Percentiles rank a stretch among this genome's conserved stretches.
Conservation (phyloP, 2,797 vertebrate genomes). For the Gymnothorax reevesii region DNA sequence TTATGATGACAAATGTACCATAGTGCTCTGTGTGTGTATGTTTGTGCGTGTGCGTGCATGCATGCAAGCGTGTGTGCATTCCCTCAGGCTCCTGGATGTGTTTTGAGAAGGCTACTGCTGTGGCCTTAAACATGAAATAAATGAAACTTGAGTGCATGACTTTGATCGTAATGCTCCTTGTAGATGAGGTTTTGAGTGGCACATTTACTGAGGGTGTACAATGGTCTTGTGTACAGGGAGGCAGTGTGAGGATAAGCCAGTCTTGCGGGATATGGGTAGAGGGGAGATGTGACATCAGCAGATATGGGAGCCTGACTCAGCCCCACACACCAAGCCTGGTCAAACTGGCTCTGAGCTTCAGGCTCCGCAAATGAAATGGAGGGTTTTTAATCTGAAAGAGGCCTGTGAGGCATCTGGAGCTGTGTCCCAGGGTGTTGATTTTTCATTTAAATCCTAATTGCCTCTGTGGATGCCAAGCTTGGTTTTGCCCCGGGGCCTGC, state of each 20-base stretch:
- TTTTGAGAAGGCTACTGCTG: not conserved
- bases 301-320: not conserved
- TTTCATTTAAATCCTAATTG: constrained; percentile 12
- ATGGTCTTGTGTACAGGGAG: not conserved
- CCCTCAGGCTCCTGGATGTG: not conserved
- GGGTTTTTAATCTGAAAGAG: not conserved
- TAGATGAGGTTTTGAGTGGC: not conserved
- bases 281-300: not conserved
- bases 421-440: constrained; percentile 13
- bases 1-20: not conserved
- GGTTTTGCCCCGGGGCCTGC: not conserved
- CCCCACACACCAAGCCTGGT: not conserved
- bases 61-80: not conserved
- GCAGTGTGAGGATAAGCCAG: not conserved
- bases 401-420: constrained; percentile 13
- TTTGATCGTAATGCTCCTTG: constrained; percentile 1
- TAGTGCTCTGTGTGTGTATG: not conserved
- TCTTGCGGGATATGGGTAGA: not conserved
- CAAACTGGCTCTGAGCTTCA: not conserved
- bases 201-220: no score
- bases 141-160: not conserved
- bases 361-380: constrained; percentile 2
- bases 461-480: constrained; percentile 19
- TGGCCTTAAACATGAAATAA: not conserved
- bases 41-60: not conserved